A percentile compares a stretch with the other conserved stretches of the same genome.
phyloP scores from a whole-genome alignment of 2,113 vertebrate species.

The Trichechus manatus region DNA sequence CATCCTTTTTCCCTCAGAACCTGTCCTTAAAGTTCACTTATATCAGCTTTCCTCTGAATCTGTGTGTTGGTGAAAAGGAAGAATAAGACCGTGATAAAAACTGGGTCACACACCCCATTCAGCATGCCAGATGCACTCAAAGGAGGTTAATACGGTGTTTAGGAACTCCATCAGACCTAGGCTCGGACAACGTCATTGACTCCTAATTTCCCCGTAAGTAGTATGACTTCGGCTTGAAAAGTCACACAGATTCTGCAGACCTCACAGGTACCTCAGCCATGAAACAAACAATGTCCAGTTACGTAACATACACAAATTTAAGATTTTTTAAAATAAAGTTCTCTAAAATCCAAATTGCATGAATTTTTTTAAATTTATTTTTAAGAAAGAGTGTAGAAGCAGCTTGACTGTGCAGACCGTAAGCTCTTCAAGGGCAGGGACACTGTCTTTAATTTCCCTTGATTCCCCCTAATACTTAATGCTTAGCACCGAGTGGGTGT shows the following conservation, averaged over 20 bases:
- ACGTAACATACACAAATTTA: background rate
- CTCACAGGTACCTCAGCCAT: background rate
- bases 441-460: conserved; percentile 50
- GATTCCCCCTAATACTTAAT: conserved; percentile 53
- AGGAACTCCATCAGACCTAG: background rate
- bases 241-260: background rate
- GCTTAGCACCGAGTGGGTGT: conserved; percentile 77
- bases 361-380: background rate
- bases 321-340: background rate
- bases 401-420: background rate
- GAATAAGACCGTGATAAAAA: background rate
- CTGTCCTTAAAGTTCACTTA: background rate
- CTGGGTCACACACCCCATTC: background rate
- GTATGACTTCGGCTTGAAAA: background rate
- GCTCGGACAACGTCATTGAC: background rate
- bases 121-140: background rate
- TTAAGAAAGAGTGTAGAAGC: background rate
- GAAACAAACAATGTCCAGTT: background rate
- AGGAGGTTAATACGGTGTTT: background rate
- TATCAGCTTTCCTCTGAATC: background rate
- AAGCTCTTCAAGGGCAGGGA: conserved; percentile 57
- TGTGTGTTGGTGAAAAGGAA: conserved; percentile 9
- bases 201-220: background rate
- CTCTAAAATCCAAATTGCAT: background rate
- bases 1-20: background rate